Conservation (phyloP, 2,113 vertebrate genomes). For the Epinephelus moara region DNA sequence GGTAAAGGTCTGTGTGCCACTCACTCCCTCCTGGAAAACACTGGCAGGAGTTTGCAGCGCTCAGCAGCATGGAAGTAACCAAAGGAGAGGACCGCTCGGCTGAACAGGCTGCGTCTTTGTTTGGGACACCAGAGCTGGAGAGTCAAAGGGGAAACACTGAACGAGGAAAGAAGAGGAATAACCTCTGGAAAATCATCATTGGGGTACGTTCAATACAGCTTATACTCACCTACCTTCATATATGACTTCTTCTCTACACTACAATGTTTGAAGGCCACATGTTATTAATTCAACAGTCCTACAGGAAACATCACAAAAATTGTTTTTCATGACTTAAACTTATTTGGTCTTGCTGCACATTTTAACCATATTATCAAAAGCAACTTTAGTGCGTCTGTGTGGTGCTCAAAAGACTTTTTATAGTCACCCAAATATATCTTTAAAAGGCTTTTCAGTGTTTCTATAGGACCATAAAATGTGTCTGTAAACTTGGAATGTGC, state of each 20-base stretch:
- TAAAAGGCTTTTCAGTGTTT: neutral
- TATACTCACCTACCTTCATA: neutral
- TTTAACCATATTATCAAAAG: neutral
- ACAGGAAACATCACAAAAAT: neutral
- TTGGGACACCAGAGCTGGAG: slow-evolving; percentile 67
- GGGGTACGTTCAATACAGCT: slow-evolving; percentile 70
- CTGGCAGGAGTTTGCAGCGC: slow-evolving; percentile 5
- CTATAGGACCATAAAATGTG: neutral
- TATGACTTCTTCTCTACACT: neutral
- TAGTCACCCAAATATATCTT: neutral
- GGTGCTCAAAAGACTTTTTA: neutral
- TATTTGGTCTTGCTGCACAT: neutral
- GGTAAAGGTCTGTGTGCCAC: neutral
- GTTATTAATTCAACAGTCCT: neutral
- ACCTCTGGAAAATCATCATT: slow-evolving; percentile 65
- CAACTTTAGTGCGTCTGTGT: neutral
- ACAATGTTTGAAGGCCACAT: neutral
- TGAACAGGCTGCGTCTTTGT: slow-evolving; percentile 67
- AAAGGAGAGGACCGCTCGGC: slow-evolving; percentile 67
- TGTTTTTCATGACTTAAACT: neutral
- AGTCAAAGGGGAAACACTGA: slow-evolving; percentile 42
- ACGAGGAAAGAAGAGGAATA: slow-evolving; percentile 43
- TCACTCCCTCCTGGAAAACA: slow-evolving; percentile 15
- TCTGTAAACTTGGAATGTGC: neutral
- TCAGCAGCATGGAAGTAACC: slow-evolving; percentile 70